Percentiles rank a stretch among this genome's conserved stretches.
Conservation (phyloP, 2,888 invertebrate genomes). For the Barypeithes pellucidus region DNA sequence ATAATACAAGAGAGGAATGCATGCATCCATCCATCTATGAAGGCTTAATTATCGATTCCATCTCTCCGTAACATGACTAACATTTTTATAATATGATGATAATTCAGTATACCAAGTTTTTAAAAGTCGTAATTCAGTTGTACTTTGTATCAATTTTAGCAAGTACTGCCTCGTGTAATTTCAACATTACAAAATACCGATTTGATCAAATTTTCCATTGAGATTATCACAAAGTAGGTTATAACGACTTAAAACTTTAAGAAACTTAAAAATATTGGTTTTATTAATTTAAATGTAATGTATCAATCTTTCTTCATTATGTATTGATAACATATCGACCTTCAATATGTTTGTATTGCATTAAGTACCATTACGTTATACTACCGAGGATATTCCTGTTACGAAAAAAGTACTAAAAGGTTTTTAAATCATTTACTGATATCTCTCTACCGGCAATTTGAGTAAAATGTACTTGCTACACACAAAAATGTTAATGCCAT, state of each 20-base stretch:
- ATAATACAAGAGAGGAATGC: too few species aligned
- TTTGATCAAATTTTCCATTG: not conserved
- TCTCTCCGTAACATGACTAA: too few species aligned
- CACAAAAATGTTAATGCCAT: not conserved
- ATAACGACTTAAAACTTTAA: not conserved
- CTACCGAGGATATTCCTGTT: not conserved
- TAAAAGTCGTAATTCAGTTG: too few species aligned
- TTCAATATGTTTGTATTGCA: not conserved
- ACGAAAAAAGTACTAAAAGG: not conserved
- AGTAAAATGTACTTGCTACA: not conserved
- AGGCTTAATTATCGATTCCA: too few species aligned
- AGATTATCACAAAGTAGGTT: slow-evolving; percentile 2
- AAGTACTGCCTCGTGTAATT: too few species aligned
- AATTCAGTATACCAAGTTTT: too few species aligned
- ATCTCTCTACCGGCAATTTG: not conserved
- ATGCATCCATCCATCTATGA: too few species aligned
- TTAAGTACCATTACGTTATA: slow-evolving; percentile 7
- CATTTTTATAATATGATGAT: too few species aligned
- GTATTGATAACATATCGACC: not conserved
- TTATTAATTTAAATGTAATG: slow-evolving; percentile 1
- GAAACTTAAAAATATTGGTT: slow-evolving; percentile 2
- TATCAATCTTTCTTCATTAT: slow-evolving; percentile 2
- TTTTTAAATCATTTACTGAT: not conserved
- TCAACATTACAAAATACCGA: not conserved
- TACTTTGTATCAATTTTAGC: too few species aligned